Base-by-base conservation (phyloP, 2,888 invertebrate species). In the Synergus japonicus region DNA sequence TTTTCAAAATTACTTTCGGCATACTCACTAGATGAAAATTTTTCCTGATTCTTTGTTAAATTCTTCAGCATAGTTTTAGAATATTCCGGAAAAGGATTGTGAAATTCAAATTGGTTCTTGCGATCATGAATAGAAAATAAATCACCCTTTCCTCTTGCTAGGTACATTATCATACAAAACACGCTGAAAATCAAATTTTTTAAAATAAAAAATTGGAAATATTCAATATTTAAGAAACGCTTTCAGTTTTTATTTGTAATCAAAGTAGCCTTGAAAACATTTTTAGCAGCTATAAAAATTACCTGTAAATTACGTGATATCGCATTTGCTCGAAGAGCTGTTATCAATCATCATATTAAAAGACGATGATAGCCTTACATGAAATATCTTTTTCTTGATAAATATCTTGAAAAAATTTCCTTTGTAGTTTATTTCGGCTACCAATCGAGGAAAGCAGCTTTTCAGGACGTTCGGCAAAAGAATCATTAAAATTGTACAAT, bases 281-380 rank as follows among this genome's bases (percentile, higher is more conserved):
- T 60, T 10, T 65, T 29, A 4, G 13, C 5, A 29, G 5, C 5
- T 5, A 13, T 63, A 1, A 73, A 13, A 58, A 22, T 83, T 82
- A 86, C 86, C 86, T 84, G 83, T 85, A 86, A 83, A 86, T 85
- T 84, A 86, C 82, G 86, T 86, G 85, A 86, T 86, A 86, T 86
- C 86, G 86, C 86, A 86, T 86, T 86, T 83, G 86, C 85, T 83
- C 79, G 81, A 80, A 81, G 79, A 77, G 78, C 84, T 77, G 79
- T 76, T 85, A 76, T 84, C 85, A 84, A 82, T 84, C 86, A 83
- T 85, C 86, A 86, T 86, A 86, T 82, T 86, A 84, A 76, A 76
- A 3, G 58, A 58, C 60, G 64, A 76, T 76, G 13, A 66, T 18
- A 78, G 78, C 49, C 66, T 82, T 54, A 49, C 78, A 46, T 65